Evolutionary conservation across 2,888 invertebrate species (phyloP), one percentile per base, ranked within the genome.

Genomic region (Pycnomerus fuliginosus): DNA sequence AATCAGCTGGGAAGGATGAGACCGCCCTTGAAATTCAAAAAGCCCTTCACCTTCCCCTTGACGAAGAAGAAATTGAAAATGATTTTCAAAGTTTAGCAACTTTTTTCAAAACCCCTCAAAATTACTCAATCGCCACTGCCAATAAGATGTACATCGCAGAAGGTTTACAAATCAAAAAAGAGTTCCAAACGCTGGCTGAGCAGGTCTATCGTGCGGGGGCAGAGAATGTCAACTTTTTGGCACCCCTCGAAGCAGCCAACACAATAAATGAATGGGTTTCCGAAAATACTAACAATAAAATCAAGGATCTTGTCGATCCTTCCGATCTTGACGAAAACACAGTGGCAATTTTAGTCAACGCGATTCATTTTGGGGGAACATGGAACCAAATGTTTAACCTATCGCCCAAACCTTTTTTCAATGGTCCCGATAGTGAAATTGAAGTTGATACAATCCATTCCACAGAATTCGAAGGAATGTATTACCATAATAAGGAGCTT

Each of bases 221-320:
- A 2, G 76, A 83, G 45, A 58, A 55, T 36, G 41, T 70, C 1
- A 51, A 68, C 42, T 68, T 66, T 42, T 31, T 10, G 4, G 20
- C 56, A 8, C 43, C 27, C 1, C 16, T n/a, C 7, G 15, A 40
- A 15, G 74, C 79, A 1, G 68, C 72, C 2, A 43, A 63, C 3
- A 65, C 62, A 0, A 89, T 94, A 27, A 94, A 94, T 62, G 56
- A 70, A 17, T 90, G 90, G 87, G 87, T 82, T 29, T 80, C 82
- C 58, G 67, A 76, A 8, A 77, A 85, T 58, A 94, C 94, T 0
- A 82, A 86, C 41, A 70, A 83, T 4, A 87, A 83, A 64, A 92
- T 94, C 35, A 79, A 80, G 51, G 75, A 90, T 53, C 73, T 94
- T 1, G 65, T 94, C 23, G 67, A 76, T 2, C 5, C 77, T 2